phyloP scores from a whole-genome alignment of 2,888 invertebrate genomes.

The Buathra laborator region DNA sequence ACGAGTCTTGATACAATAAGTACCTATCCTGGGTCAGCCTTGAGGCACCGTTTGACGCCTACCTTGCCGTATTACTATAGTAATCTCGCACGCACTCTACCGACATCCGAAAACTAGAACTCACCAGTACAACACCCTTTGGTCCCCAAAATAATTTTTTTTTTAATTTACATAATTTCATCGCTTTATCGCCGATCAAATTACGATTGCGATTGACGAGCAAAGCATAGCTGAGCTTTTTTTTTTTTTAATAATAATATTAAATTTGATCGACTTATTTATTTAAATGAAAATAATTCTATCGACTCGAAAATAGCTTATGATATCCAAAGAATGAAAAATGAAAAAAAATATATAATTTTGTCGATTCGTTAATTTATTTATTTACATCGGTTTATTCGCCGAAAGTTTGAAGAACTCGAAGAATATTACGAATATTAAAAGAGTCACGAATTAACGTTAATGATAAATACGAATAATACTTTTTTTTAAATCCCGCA shows the following conservation, averaged over 20 bases:
- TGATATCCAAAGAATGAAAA: too few species aligned
- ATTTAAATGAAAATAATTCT: not conserved
- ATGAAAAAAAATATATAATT: not conserved
- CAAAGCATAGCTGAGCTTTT: not conserved
- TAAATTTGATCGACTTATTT: not conserved
- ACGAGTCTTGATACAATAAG: conserved; percentile 85
- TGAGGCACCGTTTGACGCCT: conserved; percentile 78
- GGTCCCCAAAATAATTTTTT: not conserved
- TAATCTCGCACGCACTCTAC: not conserved
- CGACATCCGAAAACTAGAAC: conserved; percentile 54
- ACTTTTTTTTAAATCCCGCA: too few species aligned
- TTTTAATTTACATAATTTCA: not conserved
- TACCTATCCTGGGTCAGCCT: conserved; percentile 83
- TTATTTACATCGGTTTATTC: not conserved
- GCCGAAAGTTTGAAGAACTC: not conserved
- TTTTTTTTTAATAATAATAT: not conserved
- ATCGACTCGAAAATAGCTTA: too few species aligned
- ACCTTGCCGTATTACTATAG: conserved; percentile 71
- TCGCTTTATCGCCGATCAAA: not conserved
- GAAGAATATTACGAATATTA: not conserved
- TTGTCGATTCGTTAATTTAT: not conserved
- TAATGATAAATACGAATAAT: too few species aligned
- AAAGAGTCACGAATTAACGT: not conserved
- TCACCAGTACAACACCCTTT: not conserved
- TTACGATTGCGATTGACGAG: not conserved